phyloP scores from a whole-genome alignment of 1,140 invertebrate species.

The Phthorimaea operculella region DNA sequence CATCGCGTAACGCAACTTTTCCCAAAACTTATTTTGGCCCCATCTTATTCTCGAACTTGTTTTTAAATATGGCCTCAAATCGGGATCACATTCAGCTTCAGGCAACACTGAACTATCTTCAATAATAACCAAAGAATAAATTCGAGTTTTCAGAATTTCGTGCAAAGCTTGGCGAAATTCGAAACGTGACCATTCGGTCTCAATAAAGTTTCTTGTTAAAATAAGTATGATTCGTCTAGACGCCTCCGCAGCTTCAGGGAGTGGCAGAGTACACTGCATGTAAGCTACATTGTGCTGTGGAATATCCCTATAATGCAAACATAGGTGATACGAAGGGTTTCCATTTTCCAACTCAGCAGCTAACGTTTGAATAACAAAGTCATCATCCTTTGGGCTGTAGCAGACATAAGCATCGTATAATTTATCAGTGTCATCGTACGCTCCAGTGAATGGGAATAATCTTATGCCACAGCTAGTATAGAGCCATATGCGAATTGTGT shows the following conservation, averaged over 20 bases:
- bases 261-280: constrained; percentile 77
- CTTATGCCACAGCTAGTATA: constrained; percentile 88
- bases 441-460: constrained; percentile 74
- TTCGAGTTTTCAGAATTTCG: constrained; percentile 83
- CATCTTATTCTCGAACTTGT: constrained; percentile 83
- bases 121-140: constrained; percentile 86
- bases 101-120: constrained; percentile 78
- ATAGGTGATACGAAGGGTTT: constrained; percentile 81
- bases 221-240: constrained; percentile 83
- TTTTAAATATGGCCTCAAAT: constrained; percentile 88
- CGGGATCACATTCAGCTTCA: constrained; percentile 87
- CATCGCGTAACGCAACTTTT: constrained; percentile 88
- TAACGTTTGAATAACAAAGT: constrained; percentile 88
- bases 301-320: constrained; percentile 87
- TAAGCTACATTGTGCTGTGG: constrained; percentile 75
- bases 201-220: constrained; percentile 84
- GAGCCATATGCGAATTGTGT: constrained; percentile 86
- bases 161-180: constrained; percentile 87
- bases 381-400: constrained; percentile 93
- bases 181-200: constrained; percentile 87
- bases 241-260: constrained; percentile 88
- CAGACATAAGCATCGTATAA: constrained; percentile 94
- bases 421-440: constrained; percentile 83
- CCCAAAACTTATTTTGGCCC: constrained; percentile 93
- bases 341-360: constrained; percentile 87